Evolutionary conservation across 92 coral and sea anemone species (phyloP).

Genomic region (Zoanthus gigantus): DNA sequence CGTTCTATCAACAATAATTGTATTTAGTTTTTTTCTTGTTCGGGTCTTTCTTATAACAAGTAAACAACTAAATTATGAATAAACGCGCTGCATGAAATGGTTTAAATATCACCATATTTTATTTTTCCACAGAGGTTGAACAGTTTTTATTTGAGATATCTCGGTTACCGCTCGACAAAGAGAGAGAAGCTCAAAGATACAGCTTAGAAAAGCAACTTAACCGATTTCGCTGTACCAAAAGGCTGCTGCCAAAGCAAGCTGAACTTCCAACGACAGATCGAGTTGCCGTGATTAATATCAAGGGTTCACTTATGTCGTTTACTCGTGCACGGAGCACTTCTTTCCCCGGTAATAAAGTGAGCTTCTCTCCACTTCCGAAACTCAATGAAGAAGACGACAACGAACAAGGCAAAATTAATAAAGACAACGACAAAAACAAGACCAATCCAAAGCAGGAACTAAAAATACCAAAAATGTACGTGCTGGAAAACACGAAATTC

Average conservation of each 20-base stretch:
- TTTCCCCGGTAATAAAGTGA: neutral
- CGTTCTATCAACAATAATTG: too few species aligned
- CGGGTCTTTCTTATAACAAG: too few species aligned
- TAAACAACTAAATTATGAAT: neutral
- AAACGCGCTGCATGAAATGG: neutral
- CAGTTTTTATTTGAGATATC: constrained; percentile 35
- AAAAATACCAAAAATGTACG: constrained; percentile 29
- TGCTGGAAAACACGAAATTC: constrained; percentile 1
- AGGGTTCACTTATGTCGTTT: neutral
- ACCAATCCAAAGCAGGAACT: constrained; percentile 1
- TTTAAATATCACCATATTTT: neutral
- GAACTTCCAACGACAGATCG: constrained; percentile 3
- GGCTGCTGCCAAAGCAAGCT: neutral
- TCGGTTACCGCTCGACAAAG: constrained; percentile 40
- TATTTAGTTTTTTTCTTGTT: too few species aligned
- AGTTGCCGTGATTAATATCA: neutral
- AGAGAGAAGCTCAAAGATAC: constrained; percentile 21
- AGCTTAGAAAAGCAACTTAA: constrained; percentile 14
- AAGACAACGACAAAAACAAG: neutral
- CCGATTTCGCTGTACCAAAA: constrained; percentile 15
- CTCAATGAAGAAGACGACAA: constrained; percentile 37
- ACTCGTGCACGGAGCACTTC: constrained; percentile 20
- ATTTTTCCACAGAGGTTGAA: constrained; percentile 23
- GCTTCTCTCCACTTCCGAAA: constrained; percentile 28
- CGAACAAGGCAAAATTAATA: neutral